Percentiles rank a stretch among this genome's conserved stretches.
phyloP scores from a whole-genome alignment of 2,888 invertebrate species.

The Cephus pygmeus region DNA sequence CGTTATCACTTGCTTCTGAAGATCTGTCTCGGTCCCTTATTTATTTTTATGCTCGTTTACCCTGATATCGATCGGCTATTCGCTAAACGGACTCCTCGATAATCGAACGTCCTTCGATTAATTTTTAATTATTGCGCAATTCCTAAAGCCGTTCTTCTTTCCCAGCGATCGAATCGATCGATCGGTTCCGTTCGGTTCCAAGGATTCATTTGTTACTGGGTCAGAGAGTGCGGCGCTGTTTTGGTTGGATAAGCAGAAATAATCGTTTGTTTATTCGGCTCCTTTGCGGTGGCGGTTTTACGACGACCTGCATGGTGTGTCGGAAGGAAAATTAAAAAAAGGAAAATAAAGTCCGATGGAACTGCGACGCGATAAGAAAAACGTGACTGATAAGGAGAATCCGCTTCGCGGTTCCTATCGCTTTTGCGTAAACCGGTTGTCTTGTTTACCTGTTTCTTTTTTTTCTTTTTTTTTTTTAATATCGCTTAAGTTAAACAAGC shows the following conservation, averaged over 20 bases:
- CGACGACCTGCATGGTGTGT: not conserved
- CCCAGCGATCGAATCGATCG: constrained; percentile 35
- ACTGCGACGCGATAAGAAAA: not conserved
- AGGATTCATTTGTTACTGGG: constrained; percentile 38
- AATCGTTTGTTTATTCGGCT: constrained; percentile 12
- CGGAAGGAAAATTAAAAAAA: too few species aligned
- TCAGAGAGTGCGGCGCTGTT: constrained; percentile 27
- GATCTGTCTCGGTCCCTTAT: not conserved
- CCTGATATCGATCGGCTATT: too few species aligned
- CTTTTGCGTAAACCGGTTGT: not conserved
- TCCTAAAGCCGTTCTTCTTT: constrained; percentile 27
- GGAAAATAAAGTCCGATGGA: not conserved
- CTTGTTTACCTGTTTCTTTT: not conserved
- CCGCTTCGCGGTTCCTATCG: not conserved
- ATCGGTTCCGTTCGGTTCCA: constrained; percentile 31
- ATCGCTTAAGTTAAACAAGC: not conserved
- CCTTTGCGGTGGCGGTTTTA: not conserved
- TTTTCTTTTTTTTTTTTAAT: not conserved
- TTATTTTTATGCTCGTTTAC: too few species aligned
- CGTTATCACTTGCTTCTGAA: not conserved
- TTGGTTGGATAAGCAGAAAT: constrained; percentile 16
- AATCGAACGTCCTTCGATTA: constrained; percentile 1
- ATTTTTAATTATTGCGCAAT: not conserved
- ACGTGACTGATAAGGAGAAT: not conserved
- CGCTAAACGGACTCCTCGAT: not conserved